Base-by-base conservation (phyloP, 2,888 invertebrate species). In the Sesia bembeciformis region DNA sequence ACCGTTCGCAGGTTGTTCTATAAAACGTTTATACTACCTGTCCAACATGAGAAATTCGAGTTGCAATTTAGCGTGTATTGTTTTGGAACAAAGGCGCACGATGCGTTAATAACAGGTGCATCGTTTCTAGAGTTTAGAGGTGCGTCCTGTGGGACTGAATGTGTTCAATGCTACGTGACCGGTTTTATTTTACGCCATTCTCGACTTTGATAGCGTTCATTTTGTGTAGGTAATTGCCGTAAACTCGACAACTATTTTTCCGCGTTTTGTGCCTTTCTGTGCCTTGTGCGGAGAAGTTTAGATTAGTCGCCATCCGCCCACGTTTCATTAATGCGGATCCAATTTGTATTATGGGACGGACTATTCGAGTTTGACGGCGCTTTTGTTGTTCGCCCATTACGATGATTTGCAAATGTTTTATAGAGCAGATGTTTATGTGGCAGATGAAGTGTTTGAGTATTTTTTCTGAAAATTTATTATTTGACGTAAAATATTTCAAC, bases 11-110 rank as follows among this genome's bases (percentile, higher is more conserved):
- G 23, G 1, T 23, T 23, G 23, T 23, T 23, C 23, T 23, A 3
- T 46, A 46, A 46, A 46, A 46, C 3, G 23, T 4, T 8, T 8
- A 7, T 46, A 46, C 46, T 46, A 8, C 46, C 46, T 46, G 46
- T 46, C n/a, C 46, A n/a, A 76, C 80, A 73, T 78, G 77, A 84
- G 78, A 85, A 84, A 81, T 84, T 79, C 66, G 78, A 78, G 77
- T 83, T 85, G 86, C 86, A 88, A 86, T 88, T 86, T 83, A 78
- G 76, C 70, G 73, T 76, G 84, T 81, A 87, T 88, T 88, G 87
- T 88, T 71, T 70, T 68, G 72, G 81, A 85, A 86, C 84, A 87
- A 86, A 87, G 78, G 82, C 74, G 76, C 74, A 70, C 74, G 76
- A 81, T 84, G 84, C 84, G 78, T 84, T 86, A 86, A 72, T 65